Evolutionary conservation across 1,140 invertebrate species (phyloP).

Genomic region (Vanessa atalanta): DNA sequence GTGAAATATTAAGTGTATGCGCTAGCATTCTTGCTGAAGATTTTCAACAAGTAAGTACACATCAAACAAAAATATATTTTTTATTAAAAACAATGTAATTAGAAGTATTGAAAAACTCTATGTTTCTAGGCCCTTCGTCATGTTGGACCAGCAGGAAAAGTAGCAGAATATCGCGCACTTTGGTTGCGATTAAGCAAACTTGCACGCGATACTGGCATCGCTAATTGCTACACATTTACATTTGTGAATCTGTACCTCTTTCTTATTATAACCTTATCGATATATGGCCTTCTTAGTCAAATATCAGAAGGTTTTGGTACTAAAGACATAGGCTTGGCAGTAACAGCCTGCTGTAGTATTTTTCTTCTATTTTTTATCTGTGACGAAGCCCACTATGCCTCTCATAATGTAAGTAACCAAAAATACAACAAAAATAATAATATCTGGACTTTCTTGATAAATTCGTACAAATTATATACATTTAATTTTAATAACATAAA

Average conservation of each 20-base stretch:
- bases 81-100: not conserved
- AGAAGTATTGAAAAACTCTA: not conserved
- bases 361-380: slow-evolving; percentile 84
- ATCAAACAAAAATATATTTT: not conserved
- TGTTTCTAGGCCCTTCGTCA: slow-evolving; percentile 82
- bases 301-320: slow-evolving; percentile 85
- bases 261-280: slow-evolving; percentile 85
- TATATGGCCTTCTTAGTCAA: slow-evolving; percentile 85
- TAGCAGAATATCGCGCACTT: slow-evolving; percentile 83
- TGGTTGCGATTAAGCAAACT: slow-evolving; percentile 85
- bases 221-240: slow-evolving; percentile 83
- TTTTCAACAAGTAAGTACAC: slow-evolving; percentile 79
- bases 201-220: slow-evolving; percentile 83
- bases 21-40: slow-evolving; percentile 83
- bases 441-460: no score
- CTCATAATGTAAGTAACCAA: slow-evolving; percentile 77
- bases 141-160: slow-evolving; percentile 83
- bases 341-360: slow-evolving; percentile 83
- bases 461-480: no score
- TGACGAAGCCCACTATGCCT: slow-evolving; percentile 85
- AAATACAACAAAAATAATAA: no score
- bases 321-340: slow-evolving; percentile 84
- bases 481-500: no score
- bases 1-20: slow-evolving; percentile 82
- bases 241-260: slow-evolving; percentile 85